Evolutionary conservation across 2,113 vertebrate genomes (phyloP).

Genomic region (Numida meleagris): DNA sequence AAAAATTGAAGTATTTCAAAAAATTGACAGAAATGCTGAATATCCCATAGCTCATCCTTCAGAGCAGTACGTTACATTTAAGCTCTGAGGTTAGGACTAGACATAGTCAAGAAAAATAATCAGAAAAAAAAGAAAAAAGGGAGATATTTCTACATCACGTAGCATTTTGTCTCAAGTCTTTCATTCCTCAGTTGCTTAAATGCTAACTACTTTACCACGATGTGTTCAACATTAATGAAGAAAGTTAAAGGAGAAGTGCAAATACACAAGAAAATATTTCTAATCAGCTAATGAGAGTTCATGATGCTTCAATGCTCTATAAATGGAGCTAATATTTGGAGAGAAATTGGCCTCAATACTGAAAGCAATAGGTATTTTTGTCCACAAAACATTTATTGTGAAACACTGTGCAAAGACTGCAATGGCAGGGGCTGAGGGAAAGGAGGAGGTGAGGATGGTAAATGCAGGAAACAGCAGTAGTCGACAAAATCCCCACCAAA

Average conservation of each 20-base stretch:
- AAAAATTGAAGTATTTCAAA: not conserved
- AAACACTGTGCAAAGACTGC: not conserved
- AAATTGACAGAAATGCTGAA: not conserved
- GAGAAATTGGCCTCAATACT: not conserved
- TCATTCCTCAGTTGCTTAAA: not conserved
- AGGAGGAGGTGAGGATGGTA: not conserved
- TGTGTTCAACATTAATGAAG: not conserved
- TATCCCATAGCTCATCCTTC: not conserved
- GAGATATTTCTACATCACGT: accelerated
- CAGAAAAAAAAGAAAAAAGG: not conserved
- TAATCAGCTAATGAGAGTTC: not conserved
- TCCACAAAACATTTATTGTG: not conserved
- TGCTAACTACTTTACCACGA: not conserved
- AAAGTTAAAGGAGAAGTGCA: not conserved
- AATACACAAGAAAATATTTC: not conserved
- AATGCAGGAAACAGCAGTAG: not conserved
- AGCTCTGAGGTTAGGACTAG: not conserved
- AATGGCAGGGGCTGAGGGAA: too few relatives aligned
- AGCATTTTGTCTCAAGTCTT: not conserved
- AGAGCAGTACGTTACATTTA: not conserved
- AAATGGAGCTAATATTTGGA: not conserved
- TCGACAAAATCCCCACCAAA: not conserved
- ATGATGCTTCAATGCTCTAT: not conserved
- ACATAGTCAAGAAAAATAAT: not conserved
- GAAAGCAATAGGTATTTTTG: not conserved